Percentiles rank a stretch among this genome's conserved stretches.
These are phyloP conservation scores for Melanchra persicariae DNA, from an alignment of 2,888 invertebrate genomes.

Conservation along the genomic window DNA sequence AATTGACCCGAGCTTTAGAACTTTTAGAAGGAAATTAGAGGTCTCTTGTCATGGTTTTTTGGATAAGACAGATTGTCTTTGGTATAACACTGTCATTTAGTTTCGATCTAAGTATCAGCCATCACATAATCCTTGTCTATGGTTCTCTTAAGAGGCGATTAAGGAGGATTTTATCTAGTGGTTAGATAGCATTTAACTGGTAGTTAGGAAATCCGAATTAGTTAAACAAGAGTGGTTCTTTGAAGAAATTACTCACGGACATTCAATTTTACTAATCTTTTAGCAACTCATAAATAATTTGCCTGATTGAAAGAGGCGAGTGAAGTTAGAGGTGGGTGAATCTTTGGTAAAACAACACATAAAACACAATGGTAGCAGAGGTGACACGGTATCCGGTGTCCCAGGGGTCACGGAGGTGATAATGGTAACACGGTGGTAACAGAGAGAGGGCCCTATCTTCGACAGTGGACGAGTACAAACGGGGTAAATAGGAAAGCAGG, in stretches of 20 bases:
- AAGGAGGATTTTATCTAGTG: constrained; percentile 23
- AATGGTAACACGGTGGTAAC: too few species aligned
- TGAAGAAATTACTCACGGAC: not conserved
- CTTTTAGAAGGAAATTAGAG: not conserved
- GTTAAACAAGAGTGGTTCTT: constrained; percentile 8
- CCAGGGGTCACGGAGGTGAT: too few species aligned
- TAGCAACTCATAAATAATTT: not conserved
- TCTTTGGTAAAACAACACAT: too few species aligned
- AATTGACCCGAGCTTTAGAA: constrained; percentile 35
- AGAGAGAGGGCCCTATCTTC: not conserved
- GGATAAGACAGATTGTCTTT: constrained; percentile 28
- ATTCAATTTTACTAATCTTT: not conserved
- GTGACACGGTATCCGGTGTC: too few species aligned
- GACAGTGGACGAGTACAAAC: not conserved
- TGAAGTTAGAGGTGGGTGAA: not conserved
- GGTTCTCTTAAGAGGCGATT: constrained; percentile 28
- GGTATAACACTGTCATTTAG: constrained; percentile 41
- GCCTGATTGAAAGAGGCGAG: not conserved
- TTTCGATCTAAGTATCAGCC: constrained; percentile 27
- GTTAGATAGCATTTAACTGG: constrained; percentile 1
- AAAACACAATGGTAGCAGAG: too few species aligned
- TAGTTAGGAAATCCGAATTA: constrained; percentile 10
- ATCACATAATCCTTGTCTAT: constrained; percentile 52
- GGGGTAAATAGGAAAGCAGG: too few species aligned
- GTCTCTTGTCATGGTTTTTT: constrained; percentile 36